A percentile compares a stretch with the other conserved stretches of the same genome.
These are phyloP conservation scores for Dolichopus griseipennis DNA, from an alignment of 2,888 invertebrate genomes.

Conservation along the genomic window DNA sequence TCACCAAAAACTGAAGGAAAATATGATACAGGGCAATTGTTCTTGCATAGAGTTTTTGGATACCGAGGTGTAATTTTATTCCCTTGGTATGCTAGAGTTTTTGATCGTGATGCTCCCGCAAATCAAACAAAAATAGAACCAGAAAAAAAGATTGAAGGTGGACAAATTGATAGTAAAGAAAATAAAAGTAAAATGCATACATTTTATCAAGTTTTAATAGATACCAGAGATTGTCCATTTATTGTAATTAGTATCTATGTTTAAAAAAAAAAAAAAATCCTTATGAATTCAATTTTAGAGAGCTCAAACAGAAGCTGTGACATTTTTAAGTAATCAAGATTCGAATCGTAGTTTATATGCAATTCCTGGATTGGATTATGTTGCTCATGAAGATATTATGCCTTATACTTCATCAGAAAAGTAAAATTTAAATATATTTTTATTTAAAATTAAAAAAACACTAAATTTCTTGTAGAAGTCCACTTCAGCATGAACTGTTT, in stretches of 20 bases:
- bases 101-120: conserved; percentile 78
- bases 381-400: conserved; percentile 94
- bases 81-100: conserved; percentile 93
- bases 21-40: conserved; percentile 93
- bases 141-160: conserved; percentile 1
- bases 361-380: conserved; percentile 95
- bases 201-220: conserved; percentile 96
- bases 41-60: conserved; percentile 93
- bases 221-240: conserved; percentile 91
- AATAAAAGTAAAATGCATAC: conserved; percentile 86
- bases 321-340: conserved; percentile 93
- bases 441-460: not conserved
- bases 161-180: conserved; percentile 60
- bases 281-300: conserved; percentile 50
- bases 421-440: not conserved
- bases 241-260: conserved; percentile 47
- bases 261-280: not conserved
- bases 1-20: conserved; percentile 74
- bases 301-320: conserved; percentile 97
- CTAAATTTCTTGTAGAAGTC: conserved; percentile 48
- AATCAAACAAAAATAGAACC: conserved; percentile 47
- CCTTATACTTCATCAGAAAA: conserved; percentile 82
- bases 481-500: conserved; percentile 91
- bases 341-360: conserved; percentile 91
- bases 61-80: conserved; percentile 95